Evolutionary conservation across 1,140 invertebrate genomes (phyloP).

Genomic region (Luehdorfia chinensis): DNA sequence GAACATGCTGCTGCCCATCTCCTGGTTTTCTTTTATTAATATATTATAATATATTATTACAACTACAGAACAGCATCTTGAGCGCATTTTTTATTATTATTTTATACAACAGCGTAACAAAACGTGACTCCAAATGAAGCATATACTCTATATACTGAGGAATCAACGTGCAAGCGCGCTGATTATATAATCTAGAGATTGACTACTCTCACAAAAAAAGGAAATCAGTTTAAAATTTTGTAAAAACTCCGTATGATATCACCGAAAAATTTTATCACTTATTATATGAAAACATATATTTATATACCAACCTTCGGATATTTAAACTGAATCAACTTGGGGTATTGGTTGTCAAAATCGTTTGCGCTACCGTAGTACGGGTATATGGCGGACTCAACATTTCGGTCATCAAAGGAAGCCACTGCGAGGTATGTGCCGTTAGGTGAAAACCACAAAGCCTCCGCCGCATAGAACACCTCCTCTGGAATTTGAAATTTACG

Average conservation of each 20-base stretch:
- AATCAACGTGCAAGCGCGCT: too few relatives aligned
- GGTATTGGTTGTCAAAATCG: conserved; percentile 79
- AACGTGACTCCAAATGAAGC: not conserved
- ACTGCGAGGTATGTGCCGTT: conserved; percentile 85
- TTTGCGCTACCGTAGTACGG: conserved; percentile 79
- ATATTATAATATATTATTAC: not conserved
- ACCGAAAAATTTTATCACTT: too few relatives aligned
- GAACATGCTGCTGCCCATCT: too few relatives aligned
- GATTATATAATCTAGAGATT: too few relatives aligned
- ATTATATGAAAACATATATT: too few relatives aligned
- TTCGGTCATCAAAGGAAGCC: conserved; percentile 87
- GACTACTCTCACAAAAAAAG: too few relatives aligned
- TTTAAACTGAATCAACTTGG: conserved; percentile 81
- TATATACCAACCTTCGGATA: conserved; percentile 87
- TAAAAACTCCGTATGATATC: too few relatives aligned
- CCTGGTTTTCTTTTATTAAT: too few relatives aligned
- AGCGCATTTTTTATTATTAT: not conserved
- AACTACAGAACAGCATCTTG: not conserved
- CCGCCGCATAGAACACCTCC: conserved; percentile 88
- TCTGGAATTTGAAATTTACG: conserved; percentile 76
- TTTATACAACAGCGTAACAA: not conserved
- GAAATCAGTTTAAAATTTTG: too few relatives aligned
- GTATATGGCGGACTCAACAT: conserved; percentile 54
- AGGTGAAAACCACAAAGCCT: conserved; percentile 90
- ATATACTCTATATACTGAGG: not conserved